phyloP scores from a whole-genome alignment of 2,797 vertebrate genomes.

The Sciurus carolinensis region DNA sequence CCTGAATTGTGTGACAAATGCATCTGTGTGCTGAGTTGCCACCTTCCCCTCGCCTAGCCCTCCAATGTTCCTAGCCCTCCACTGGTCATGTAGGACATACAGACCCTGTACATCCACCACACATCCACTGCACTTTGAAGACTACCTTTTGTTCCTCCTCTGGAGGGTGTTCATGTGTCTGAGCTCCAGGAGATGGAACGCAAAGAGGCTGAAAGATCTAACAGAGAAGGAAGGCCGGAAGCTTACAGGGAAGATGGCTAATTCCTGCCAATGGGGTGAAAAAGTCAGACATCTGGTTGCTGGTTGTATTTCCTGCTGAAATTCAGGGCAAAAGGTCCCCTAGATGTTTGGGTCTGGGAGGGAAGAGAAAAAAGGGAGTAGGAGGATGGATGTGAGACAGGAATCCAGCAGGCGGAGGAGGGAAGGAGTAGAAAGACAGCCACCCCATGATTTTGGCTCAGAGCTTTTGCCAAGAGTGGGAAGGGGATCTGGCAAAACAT shows the following conservation, averaged over 20 bases:
- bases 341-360: not conserved
- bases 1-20: not conserved
- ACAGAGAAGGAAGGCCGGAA: conserved; percentile 83
- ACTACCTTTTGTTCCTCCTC: conserved; percentile 67
- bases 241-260: conserved; percentile 87
- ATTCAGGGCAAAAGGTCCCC: conserved; percentile 81
- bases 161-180: not conserved
- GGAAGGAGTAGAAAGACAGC: not conserved
- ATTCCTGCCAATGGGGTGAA: conserved; percentile 87
- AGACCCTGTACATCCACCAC: not conserved
- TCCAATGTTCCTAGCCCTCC: not conserved
- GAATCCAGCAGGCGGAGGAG: not conserved
- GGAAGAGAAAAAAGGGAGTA: conserved; percentile 48
- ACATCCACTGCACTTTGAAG: not conserved
- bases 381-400: not conserved
- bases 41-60: rapidly evolving
- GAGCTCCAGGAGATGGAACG: conserved; percentile 50
- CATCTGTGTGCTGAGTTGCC: not conserved
- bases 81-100: not conserved
- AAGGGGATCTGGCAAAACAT: conserved; percentile 54
- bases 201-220: conserved; percentile 81
- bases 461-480: conserved; percentile 51
- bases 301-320: conserved; percentile 80
- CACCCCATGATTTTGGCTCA: conserved; percentile 3
- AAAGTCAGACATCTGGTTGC: conserved; percentile 89